Percentiles rank a stretch among this genome's conserved stretches.
These are phyloP conservation scores for Paradoxurus hermaphroditus DNA, from an alignment of 2,113 vertebrate genomes.

Conservation along the genomic window DNA sequence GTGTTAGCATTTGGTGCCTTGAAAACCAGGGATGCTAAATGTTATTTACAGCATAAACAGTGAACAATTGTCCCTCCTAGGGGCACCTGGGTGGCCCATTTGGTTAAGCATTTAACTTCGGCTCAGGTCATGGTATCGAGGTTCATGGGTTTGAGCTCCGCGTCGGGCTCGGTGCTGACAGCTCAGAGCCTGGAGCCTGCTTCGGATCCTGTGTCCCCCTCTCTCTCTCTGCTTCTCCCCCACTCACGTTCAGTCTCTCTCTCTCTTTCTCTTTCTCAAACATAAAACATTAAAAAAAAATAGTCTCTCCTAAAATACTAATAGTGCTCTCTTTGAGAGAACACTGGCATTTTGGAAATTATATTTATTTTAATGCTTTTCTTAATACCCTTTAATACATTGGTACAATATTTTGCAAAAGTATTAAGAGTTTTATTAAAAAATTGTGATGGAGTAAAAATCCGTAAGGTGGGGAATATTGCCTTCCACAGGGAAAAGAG, in stretches of 20 bases:
- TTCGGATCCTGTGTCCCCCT: no score
- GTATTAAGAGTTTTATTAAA: neutral
- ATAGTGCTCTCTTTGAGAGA: neutral
- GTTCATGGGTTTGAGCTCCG: no score
- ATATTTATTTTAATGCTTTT: constrained; percentile 15
- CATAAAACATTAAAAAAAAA: no score
- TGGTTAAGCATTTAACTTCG: no score
- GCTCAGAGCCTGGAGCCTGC: no score
- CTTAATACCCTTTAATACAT: neutral
- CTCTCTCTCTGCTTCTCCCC: no score
- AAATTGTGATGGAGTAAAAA: neutral
- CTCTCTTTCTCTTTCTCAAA: no score
- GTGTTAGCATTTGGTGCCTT: neutral
- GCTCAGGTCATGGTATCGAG: no score
- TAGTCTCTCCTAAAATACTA: neutral
- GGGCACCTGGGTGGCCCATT: no score
- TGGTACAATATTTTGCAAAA: neutral
- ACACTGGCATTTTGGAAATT: neutral
- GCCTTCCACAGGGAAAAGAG: neutral
- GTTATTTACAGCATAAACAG: neutral
- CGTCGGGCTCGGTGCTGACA: no score
- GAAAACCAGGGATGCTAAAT: neutral
- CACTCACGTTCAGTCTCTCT: no score
- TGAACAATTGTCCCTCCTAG: neutral
- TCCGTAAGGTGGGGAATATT: neutral